phyloP scores from a whole-genome alignment of 1,140 invertebrate genomes.

The Caenorhabditis briggsae region DNA sequence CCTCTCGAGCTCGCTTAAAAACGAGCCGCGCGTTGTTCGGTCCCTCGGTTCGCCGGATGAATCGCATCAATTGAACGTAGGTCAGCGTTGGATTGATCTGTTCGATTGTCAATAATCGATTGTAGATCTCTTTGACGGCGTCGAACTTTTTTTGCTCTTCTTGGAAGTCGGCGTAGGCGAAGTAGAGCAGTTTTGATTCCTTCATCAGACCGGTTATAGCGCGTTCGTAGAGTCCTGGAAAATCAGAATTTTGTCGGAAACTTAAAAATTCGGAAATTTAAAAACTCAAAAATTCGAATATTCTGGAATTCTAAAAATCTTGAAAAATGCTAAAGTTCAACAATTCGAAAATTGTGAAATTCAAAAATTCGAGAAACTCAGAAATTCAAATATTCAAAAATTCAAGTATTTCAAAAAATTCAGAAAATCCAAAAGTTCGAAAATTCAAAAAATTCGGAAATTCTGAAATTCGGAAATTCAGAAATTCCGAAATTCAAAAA shows the following conservation, averaged over 20 bases:
- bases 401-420: too few relatives aligned
- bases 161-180: slow-evolving; percentile 98
- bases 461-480: slow-evolving; percentile 41
- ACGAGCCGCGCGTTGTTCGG: slow-evolving; percentile 94
- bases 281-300: too few relatives aligned
- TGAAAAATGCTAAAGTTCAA: slow-evolving; percentile 45
- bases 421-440: too few relatives aligned
- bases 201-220: slow-evolving; percentile 87
- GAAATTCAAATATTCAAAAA: too few relatives aligned
- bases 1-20: slow-evolving; percentile 94
- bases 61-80: slow-evolving; percentile 99
- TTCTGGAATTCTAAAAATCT: too few relatives aligned
- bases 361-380: too few relatives aligned
- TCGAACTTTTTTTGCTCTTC: slow-evolving; percentile 95
- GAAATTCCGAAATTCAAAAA: too few relatives aligned
- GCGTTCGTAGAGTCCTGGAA: slow-evolving; percentile 90
- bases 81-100: slow-evolving; percentile 95
- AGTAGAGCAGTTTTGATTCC: slow-evolving; percentile 93
- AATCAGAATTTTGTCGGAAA: slow-evolving; percentile 56
- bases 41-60: slow-evolving; percentile 93
- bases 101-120: slow-evolving; percentile 88
- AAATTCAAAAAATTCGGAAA: neutral
- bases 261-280: neutral
- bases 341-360: too few relatives aligned
- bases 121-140: slow-evolving; percentile 96